These are phyloP conservation scores for Xylocopa sonorina DNA, from an alignment of 1,140 invertebrate genomes.

Conservation along the genomic window DNA sequence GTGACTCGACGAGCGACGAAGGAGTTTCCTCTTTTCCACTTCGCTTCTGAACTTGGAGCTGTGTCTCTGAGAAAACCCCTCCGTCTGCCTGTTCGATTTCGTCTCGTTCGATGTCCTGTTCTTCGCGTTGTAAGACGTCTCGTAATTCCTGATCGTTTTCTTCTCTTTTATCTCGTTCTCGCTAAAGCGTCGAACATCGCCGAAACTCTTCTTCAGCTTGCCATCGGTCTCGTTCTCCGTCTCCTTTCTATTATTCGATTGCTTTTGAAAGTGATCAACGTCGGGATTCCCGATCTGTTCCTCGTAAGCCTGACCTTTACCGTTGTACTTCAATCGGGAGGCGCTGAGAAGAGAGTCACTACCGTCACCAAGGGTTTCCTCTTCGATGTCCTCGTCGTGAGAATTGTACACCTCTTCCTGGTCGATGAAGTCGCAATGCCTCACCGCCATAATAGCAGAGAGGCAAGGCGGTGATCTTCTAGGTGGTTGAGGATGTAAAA, in stretches of 20 bases:
- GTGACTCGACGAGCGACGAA: conserved; percentile 63
- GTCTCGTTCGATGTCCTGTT: conserved; percentile 34
- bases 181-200: conserved; percentile 40
- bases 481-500: conserved; percentile 85
- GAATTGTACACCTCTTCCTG: conserved; percentile 72
- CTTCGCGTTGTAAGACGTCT: conserved; percentile 32
- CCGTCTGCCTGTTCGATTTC: conserved; percentile 64
- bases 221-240: neutral
- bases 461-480: conserved; percentile 78
- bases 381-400: conserved; percentile 84
- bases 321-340: conserved; percentile 81
- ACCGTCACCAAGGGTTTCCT: conserved; percentile 86
- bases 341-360: conserved; percentile 88
- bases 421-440: conserved; percentile 65
- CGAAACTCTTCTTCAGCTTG: conserved; percentile 47
- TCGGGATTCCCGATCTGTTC: conserved; percentile 16
- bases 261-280: conserved; percentile 41
- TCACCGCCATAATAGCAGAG: conserved; percentile 71
- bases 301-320: conserved; percentile 67
- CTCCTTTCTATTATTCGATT: conserved; percentile 1
- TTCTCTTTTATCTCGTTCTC: conserved; percentile 18
- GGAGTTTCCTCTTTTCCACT: conserved; percentile 67
- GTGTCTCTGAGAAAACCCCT: conserved; percentile 44
- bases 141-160: conserved; percentile 64
- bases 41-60: conserved; percentile 64